A percentile compares a stretch with the other conserved stretches of the same genome.
Evolutionary conservation across 2,888 invertebrate species (phyloP).

Genomic region (Erebia epiphron): DNA sequence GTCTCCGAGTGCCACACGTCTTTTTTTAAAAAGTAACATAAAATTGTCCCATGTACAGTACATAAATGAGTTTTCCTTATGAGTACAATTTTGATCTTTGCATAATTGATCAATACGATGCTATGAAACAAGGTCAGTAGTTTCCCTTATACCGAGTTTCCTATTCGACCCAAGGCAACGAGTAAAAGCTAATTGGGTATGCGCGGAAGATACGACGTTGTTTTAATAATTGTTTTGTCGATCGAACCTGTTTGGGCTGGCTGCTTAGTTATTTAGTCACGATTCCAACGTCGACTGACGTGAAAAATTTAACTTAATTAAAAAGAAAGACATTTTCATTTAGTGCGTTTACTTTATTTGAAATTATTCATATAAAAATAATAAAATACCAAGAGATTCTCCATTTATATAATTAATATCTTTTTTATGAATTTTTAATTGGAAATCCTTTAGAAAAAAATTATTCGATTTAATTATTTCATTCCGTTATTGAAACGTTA

Average conservation of each 20-base stretch:
- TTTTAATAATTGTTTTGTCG: slow-evolving; percentile 37
- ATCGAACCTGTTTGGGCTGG: slow-evolving; percentile 40
- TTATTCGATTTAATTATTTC: too few relatives aligned
- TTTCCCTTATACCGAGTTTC: not conserved
- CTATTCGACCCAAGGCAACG: slow-evolving; percentile 1
- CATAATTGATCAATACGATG: slow-evolving; percentile 5
- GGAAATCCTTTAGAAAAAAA: too few relatives aligned
- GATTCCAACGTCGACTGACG: slow-evolving; percentile 51
- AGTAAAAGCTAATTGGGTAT: slow-evolving; percentile 27
- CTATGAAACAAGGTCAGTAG: slow-evolving; percentile 9
- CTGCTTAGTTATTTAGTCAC: slow-evolving; percentile 61
- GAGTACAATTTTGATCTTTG: not conserved
- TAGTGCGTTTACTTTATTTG: not conserved
- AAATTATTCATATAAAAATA: not conserved
- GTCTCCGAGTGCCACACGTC: too few relatives aligned
- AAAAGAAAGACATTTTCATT: slow-evolving; percentile 51
- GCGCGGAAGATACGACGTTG: slow-evolving; percentile 32
- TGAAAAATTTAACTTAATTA: slow-evolving; percentile 66
- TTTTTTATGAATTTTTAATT: too few relatives aligned
- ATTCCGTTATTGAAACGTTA: too few relatives aligned
- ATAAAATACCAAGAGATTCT: too few relatives aligned
- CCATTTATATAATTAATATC: too few relatives aligned
- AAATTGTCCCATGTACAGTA: not conserved
- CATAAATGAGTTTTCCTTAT: not conserved
- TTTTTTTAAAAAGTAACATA: not conserved